Percentiles rank a stretch among this genome's conserved stretches.
These are phyloP conservation scores for Muricea muricata DNA, from an alignment of 92 coral and sea anemone species.

Conservation along the genomic window DNA sequence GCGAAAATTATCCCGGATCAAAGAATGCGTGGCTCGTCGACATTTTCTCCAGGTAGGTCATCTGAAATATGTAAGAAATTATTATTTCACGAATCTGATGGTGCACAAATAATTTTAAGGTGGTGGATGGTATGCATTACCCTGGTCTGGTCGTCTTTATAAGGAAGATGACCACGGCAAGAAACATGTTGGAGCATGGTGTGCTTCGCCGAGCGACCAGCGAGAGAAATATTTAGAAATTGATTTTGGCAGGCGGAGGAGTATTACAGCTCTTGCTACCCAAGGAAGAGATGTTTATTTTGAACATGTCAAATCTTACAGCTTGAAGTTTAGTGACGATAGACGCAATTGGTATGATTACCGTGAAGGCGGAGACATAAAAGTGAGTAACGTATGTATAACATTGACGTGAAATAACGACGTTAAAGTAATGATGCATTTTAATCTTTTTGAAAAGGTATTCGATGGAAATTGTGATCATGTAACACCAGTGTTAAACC, in stretches of 20 bases:
- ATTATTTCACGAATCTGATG: too few species aligned
- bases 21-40: slow-evolving; percentile 77
- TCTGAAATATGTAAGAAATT: too few species aligned
- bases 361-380: slow-evolving; percentile 74
- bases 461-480: slow-evolving; percentile 91
- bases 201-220: slow-evolving; percentile 58
- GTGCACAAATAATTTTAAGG: slow-evolving; percentile 67
- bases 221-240: slow-evolving; percentile 76
- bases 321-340: too few species aligned
- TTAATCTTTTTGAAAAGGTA: slow-evolving; percentile 46
- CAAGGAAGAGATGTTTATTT: slow-evolving; percentile 95
- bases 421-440: too few species aligned
- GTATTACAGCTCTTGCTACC: slow-evolving; percentile 83
- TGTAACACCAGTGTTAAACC: slow-evolving; percentile 86
- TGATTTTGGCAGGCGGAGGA: slow-evolving; percentile 68
- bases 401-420: too few species aligned
- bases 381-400: slow-evolving; percentile 71
- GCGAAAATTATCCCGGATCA: slow-evolving; percentile 75
- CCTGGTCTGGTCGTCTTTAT: slow-evolving; percentile 75
- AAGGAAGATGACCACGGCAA: slow-evolving; percentile 72
- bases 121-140: slow-evolving; percentile 80
- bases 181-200: slow-evolving; percentile 85
- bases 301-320: slow-evolving; percentile 90
- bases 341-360: slow-evolving; percentile 75
- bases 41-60: slow-evolving; percentile 50